Evolutionary conservation across 1,140 invertebrate species (phyloP).

Genomic region (Sipha flava): DNA sequence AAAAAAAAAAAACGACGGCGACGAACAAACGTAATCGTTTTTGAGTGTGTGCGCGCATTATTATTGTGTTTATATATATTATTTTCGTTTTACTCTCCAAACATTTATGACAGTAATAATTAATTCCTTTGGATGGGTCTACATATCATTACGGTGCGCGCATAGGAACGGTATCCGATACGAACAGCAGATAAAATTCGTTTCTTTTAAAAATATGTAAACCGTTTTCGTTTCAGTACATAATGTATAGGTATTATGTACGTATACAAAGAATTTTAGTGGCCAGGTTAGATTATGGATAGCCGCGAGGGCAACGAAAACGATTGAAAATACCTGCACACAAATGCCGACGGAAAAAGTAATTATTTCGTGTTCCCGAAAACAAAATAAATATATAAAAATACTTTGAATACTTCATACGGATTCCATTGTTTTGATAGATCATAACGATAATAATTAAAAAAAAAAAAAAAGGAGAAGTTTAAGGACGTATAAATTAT

Average conservation of each 20-base stretch:
- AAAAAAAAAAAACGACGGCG: not conserved
- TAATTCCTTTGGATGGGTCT: not conserved
- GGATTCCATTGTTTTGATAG: conserved; percentile 15
- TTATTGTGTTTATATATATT: not conserved
- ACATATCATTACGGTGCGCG: not conserved
- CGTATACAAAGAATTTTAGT: not conserved
- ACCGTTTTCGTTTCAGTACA: not conserved
- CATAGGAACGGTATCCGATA: conserved; percentile 4
- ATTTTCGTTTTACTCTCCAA: not conserved
- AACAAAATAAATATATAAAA: not conserved
- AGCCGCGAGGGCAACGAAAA: not conserved
- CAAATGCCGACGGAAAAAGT: conserved; percentile 3
- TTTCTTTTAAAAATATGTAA: not conserved
- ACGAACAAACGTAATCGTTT: not conserved
- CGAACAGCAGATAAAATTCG: not conserved
- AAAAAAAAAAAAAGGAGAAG: not conserved
- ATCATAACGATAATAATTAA: not conserved
- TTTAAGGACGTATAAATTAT: too few species aligned
- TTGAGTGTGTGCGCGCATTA: not conserved
- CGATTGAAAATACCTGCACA: not conserved
- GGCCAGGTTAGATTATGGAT: not conserved
- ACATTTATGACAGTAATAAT: conserved; percentile 15
- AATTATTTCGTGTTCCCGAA: not conserved
- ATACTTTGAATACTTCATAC: not conserved
- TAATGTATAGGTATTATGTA: not conserved